Percentiles rank a stretch among this genome's conserved stretches.
Evolutionary conservation across 2,113 vertebrate genomes (phyloP).

Genomic region (Microcebus murinus): DNA sequence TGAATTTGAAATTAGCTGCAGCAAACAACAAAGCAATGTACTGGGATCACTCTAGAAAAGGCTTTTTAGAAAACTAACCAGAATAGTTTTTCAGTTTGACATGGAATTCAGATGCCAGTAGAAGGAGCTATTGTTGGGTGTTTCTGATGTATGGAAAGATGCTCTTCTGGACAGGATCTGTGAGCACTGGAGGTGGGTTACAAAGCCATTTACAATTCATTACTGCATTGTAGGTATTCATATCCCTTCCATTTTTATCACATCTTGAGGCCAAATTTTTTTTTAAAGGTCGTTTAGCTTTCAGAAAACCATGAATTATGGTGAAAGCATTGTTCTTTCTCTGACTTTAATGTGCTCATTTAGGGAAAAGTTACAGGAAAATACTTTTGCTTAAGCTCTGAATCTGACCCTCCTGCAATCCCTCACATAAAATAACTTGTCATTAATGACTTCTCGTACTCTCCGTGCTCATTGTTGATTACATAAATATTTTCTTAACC

Average conservation of each 20-base stretch:
- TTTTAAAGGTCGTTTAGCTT: slow-evolving; percentile 75
- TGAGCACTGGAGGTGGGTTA: slow-evolving; percentile 56
- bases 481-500: slow-evolving; percentile 69
- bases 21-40: slow-evolving; percentile 65
- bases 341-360: slow-evolving; percentile 80
- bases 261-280: slow-evolving; percentile 68
- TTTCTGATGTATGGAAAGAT: slow-evolving; percentile 41
- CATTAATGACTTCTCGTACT: slow-evolving; percentile 66
- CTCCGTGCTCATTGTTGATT: slow-evolving; percentile 41
- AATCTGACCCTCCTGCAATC: slow-evolving; percentile 51
- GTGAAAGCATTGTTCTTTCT: slow-evolving; percentile 72
- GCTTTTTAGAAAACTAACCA: neutral
- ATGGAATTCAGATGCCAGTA: slow-evolving; percentile 60
- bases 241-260: slow-evolving; percentile 76
- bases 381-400: slow-evolving; percentile 67
- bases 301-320: slow-evolving; percentile 79
- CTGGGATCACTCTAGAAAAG: slow-evolving; percentile 51
- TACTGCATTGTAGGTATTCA: slow-evolving; percentile 67
- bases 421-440: slow-evolving; percentile 57
- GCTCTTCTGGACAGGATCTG: slow-evolving; percentile 54
- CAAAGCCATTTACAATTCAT: slow-evolving; percentile 77
- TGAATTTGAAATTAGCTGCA: slow-evolving; percentile 70
- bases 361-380: slow-evolving; percentile 74
- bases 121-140: slow-evolving; percentile 65
- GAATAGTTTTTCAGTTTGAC: slow-evolving; percentile 67